Base-by-base conservation (phyloP, 2,888 invertebrate genomes). In the Acleris emargana region DNA sequence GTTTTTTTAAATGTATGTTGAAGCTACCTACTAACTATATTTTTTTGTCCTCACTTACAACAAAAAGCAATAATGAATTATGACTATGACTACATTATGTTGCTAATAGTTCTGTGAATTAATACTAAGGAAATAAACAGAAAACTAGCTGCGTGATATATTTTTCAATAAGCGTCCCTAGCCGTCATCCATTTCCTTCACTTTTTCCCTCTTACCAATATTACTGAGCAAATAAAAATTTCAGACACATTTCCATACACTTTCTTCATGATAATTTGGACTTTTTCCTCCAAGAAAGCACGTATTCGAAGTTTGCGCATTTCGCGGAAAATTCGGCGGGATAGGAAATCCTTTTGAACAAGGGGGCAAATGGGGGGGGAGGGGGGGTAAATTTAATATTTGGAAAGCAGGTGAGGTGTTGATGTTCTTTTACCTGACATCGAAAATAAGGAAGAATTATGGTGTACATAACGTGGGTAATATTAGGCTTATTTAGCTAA, bases 301-400 rank as follows among this genome's bases (percentile, higher is more conserved):
- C 53, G 58, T 64, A 64, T 54, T 59, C 58, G 49, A 54, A 59
- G 64, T 59, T 59, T 64, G 58, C 64, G 64, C 47, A 49, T 59
- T 59, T 53, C n/a, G 53, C 22, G 53, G 25, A 18, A 58, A 53
- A 49, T 58, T 53, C n/a, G 53, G 2, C 32, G 9, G 20, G 47
- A 58, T 53, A 42, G 45, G 22, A 18, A 64, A 47, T 52, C 32
- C 53, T 53, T 58, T 58, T 57, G 43, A 43, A 28, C 16, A 20
- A 16, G 51, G 5, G 45, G 20, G 45, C 42, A 32, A 45, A 17
- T n/a, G 28, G 18, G n/a, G n/a, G n/a, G n/a, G n/a, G 7, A 25
- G 6, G 25, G 25, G 25, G 13, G 47, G n/a, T 59, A 58, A 18
- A 43, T 51, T 58, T n/a, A 20, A 42, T 49, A 20, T 49, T 53